Base-by-base conservation (phyloP, 2,113 vertebrate species). In the Pterocles orientalis region DNA sequence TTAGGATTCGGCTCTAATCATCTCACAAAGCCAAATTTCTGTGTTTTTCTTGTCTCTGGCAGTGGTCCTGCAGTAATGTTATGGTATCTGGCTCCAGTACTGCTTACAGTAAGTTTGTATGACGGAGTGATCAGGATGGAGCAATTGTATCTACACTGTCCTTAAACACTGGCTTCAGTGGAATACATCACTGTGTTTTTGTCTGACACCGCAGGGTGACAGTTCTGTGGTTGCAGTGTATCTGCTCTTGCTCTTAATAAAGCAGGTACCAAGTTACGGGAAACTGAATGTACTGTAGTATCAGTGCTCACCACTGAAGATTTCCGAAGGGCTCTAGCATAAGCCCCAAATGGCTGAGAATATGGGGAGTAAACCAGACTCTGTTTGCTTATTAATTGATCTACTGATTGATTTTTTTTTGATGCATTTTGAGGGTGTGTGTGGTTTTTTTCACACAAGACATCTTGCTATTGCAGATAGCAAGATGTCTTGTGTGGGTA, bases 401-500 rank as follows among this genome's bases (percentile, higher is more conserved):
- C 23, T 78, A 5, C 39, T 81, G 69, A 51, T 86, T 66, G 57
- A 76, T 85, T 93, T 92, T 89, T 92, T 92, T 92, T 86, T 89
- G 79, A 69, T 88, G 23, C 21, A 7, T 86, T 90, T 80, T 47
- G 51, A n/a, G 70, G 10, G 10, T 31, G 51, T 6, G 9, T 39
- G 61, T 60, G 48, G 7, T 2, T 14, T 76, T 88, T 78, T 92
- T 85, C 76, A 83, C 65, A 61, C 61, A 41, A 82, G 41, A 31
- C 12, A 69, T 25, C 57, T 82, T 89, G 73, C 68, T 86, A 14
- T 81, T 86, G 70, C 75, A 87, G 21, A n/a, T 82, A 36, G 36
- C 36, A 36, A 36, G 36, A 36, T 36, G 36, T 36, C 36, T 36
- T 36, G 36, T 36, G 66, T 82, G 70, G 69, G 82, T 93, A 94